Base-by-base conservation (phyloP, 2,797 vertebrate genomes). In the Micromesistius poutassou region DNA sequence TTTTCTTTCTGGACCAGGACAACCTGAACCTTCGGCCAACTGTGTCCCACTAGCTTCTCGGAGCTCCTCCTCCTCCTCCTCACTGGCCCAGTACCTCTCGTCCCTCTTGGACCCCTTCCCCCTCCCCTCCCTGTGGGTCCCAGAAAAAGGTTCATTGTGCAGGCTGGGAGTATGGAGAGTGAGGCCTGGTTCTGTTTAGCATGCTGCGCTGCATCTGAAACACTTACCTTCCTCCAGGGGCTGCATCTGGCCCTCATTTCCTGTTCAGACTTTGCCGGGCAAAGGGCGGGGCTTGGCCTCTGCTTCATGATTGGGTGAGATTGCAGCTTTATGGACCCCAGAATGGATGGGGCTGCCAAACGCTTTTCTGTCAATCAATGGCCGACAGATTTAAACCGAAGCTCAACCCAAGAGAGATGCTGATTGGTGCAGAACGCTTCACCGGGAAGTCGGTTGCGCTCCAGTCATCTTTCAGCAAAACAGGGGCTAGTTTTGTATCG, bases 161-260 rank as follows among this genome's bases (percentile, higher is more conserved):
- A 91, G 82, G 83, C 87, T 85, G 80, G 22, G 85, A 90, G 85
- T 78, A 74, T 81, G 73, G 75, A 83, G 75, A 82, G 77, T 1
- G 72, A 77, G 78, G 91, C 85, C 91, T 93, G 93, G 85, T 91
- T 91, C 87, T 91, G 86, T 83, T 93, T 93, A 93, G 85, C 70
- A 62, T 76, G 36, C 84, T 86, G 87, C 68, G 80, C 87, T 90
- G 89, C 88, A 89, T 90, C 89, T 92, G 87, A 90, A 90, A 90
- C 90, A 87, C 87, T 93, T 92, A 93, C 91, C 93, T 93, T 93
- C 93, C 94, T 94, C 91, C 91, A 91, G 91, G 93, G 92, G 87
- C 84, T 92, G 88, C 94, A 95, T 94, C 93, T 95, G 94, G 94
- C 94, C 84, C 87, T 94, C 87, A 92, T 95, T 95, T 95, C 94